phyloP scores from a whole-genome alignment of 1,140 invertebrate genomes.

The Alviniconcha marisindica region DNA sequence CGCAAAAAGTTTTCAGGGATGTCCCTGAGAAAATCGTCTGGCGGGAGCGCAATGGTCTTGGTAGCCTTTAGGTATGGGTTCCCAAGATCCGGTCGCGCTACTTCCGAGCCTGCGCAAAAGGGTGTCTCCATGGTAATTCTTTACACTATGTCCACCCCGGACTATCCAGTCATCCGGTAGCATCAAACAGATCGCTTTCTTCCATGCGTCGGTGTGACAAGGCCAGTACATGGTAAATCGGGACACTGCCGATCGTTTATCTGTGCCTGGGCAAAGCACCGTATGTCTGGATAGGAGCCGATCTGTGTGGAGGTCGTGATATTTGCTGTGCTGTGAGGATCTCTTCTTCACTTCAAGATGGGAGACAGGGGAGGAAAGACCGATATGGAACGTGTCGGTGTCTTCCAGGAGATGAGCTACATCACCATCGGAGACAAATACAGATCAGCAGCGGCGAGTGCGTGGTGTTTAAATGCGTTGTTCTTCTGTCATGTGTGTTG shows the following conservation, averaged over 20 bases:
- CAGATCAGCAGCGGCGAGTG: constrained; percentile 43
- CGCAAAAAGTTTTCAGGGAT: no score
- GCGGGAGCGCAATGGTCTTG: background rate
- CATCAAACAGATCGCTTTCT: background rate
- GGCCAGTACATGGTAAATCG: background rate
- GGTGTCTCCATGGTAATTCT: constrained; percentile 69
- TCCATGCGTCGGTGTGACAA: no score
- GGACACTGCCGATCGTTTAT: background rate
- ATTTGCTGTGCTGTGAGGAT: background rate
- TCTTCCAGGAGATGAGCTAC: constrained; percentile 76
- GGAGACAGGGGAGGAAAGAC: constrained; percentile 80
- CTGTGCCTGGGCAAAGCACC: background rate
- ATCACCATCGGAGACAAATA: constrained; percentile 73
- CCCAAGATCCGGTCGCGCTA: background rate
- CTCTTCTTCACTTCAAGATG: constrained; percentile 49
- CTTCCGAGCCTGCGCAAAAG: constrained; percentile 55
- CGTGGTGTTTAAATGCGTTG: background rate
- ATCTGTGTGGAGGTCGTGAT: background rate
- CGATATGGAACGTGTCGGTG: constrained; percentile 76
- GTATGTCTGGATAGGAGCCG: background rate
- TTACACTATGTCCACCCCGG: constrained; percentile 53
- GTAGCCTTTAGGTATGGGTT: background rate
- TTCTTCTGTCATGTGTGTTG: no score
- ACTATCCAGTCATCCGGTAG: background rate
- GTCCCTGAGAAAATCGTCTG: background rate